These are phyloP conservation scores for Clamator glandarius DNA, from an alignment of 2,797 vertebrate species.

Conservation along the genomic window DNA sequence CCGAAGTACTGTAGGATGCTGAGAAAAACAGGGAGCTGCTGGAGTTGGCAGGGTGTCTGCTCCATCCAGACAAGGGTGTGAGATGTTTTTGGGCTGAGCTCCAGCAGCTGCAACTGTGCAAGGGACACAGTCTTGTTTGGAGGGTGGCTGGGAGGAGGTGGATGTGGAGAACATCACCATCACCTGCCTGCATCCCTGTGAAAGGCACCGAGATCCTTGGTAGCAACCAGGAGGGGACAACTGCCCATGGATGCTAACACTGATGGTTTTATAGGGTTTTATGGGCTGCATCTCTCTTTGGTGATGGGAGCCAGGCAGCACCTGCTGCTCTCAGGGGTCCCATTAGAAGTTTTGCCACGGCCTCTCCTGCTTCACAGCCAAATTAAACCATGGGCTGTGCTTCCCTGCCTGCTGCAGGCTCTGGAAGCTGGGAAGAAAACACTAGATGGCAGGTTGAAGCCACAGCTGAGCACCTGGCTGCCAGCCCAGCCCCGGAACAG, in stretches of 20 bases:
- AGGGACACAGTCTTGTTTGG: not conserved
- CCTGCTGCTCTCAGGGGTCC: not conserved
- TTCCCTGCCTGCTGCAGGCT: not conserved
- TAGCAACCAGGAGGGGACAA: not conserved
- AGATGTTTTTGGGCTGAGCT: not conserved
- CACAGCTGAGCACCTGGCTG: not conserved
- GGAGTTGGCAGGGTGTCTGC: not conserved
- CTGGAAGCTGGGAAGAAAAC: not conserved
- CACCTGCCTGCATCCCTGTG: not conserved
- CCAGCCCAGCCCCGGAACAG: not conserved
- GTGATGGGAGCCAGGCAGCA: not conserved
- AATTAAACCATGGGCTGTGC: accelerated
- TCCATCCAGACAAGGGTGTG: accelerated
- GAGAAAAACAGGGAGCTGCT: accelerated
- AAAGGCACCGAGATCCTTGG: not conserved
- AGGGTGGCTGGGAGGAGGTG: not conserved
- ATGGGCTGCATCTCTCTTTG: no score
- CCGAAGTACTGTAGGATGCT: not conserved
- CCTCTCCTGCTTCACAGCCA: not conserved
- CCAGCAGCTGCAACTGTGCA: not conserved
- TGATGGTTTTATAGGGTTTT: not conserved
- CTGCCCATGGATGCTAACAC: accelerated
- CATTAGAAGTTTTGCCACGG: accelerated
- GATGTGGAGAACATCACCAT: not conserved
- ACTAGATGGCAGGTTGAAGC: slow-evolving; percentile 61